Base-by-base conservation (phyloP, 2,797 vertebrate species). In the Poeciliopsis paucimaculata region DNA sequence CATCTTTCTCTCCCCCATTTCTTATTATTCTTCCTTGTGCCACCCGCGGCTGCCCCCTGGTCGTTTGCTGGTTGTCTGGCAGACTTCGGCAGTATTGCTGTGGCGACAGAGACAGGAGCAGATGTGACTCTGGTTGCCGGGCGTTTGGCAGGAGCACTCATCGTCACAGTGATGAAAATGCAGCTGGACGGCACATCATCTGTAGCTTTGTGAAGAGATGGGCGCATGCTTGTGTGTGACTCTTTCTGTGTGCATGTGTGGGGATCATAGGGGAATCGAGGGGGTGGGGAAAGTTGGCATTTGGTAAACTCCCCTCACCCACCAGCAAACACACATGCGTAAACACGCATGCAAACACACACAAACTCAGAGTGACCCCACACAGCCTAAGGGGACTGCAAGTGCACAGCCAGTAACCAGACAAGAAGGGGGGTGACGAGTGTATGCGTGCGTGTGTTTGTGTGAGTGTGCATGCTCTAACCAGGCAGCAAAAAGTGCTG, bases 91-190 rank as follows among this genome's bases (percentile, higher is more conserved):
- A 92, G 93, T 93, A 94, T 94, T 82, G 91, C 89, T 73, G 91
- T 91, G 94, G 96, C 94, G 95, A 91, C 90, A 89, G 87, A 94
- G 94, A 97, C 97, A 96, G 95, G 95, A 97, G 96, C 97, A 99
- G 98, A 98, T 98, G 97, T 97, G 98, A 98, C 97, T 97, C 95
- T 96, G 96, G 97, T 98, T 97, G 92, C 96, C 96, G 96, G 97
- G 98, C 97, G 95, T 97, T 98, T 98, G 97, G 98, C 98, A 99
- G 96, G 96, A 98, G 96, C 92, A 93, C 96, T 99, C 97, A 98
- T 96, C 96, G 94, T 99, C 98, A 98, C 94, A 90, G 95, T 96
- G 97, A 97, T 94, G 93, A 92, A 96, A 95, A 99, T 97, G 94
- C 91, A 95, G 95, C 96, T 92, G 95, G 98, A 99, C 97, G 97